These are phyloP conservation scores for Helleia helle DNA, from an alignment of 2,888 invertebrate genomes.

Conservation along the genomic window DNA sequence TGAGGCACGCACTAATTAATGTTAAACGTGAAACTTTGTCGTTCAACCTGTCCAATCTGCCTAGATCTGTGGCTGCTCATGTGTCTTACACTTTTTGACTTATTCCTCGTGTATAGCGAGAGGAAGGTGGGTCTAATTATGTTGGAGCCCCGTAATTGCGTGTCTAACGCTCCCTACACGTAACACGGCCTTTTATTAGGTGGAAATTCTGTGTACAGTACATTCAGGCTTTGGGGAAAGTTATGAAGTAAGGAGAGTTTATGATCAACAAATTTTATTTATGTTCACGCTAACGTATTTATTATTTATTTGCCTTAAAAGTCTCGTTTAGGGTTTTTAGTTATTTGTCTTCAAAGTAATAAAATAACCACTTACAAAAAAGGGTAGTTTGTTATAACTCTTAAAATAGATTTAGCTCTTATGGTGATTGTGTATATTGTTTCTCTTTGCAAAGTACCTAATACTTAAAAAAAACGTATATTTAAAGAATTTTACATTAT, in stretches of 20 bases:
- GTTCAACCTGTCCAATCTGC: slow-evolving; percentile 43
- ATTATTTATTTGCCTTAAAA: too few species aligned
- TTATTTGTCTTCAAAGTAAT: too few species aligned
- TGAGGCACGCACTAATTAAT: slow-evolving; percentile 70
- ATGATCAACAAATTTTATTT: slow-evolving; percentile 13
- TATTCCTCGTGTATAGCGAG: slow-evolving; percentile 31
- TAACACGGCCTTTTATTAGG: slow-evolving; percentile 71
- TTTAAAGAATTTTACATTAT: neutral
- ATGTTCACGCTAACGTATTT: slow-evolving; percentile 1
- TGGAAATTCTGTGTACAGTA: slow-evolving; percentile 68
- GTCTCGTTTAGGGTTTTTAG: neutral
- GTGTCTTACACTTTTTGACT: slow-evolving; percentile 39
- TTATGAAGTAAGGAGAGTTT: slow-evolving; percentile 40
- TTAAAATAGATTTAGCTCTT: too few species aligned
- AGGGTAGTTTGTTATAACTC: too few species aligned
- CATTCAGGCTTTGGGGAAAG: slow-evolving; percentile 42
- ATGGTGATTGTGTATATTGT: too few species aligned
- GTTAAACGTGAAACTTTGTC: slow-evolving; percentile 67
- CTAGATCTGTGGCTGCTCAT: slow-evolving; percentile 42
- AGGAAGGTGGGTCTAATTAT: slow-evolving; percentile 42
- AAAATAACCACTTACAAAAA: too few species aligned
- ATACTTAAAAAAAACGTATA: too few species aligned
- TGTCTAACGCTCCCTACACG: slow-evolving; percentile 67
- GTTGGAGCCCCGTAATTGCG: slow-evolving; percentile 61
- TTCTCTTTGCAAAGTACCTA: too few species aligned